Base-by-base conservation (phyloP, 2,113 vertebrate species). In the Mandrillus leucophaeus region DNA sequence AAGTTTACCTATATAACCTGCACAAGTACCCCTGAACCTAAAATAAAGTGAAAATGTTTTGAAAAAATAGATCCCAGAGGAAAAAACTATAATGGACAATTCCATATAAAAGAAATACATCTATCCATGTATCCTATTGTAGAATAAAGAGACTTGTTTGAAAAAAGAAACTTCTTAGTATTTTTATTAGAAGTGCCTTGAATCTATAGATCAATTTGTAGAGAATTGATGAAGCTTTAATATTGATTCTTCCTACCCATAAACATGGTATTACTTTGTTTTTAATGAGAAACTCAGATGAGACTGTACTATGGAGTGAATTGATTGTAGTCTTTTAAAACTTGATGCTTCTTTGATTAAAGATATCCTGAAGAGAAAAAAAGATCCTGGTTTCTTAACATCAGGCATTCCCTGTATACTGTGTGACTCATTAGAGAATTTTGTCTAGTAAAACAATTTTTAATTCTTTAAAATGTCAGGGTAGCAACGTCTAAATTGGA, bases 401-500 rank as follows among this genome's bases (percentile, higher is more conserved):
- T 57, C n/a, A 40, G 50, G 35, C 32, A 68, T 90, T 95, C 22
- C 38, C 55, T 83, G 5, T 76, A 13, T 38, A 40, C 25, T 50
- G 0, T 80, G 30, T 61, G 40, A 61, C 78, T 83, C 55, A 64
- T 55, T 83, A 20, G 48, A 83, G n/a, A 59, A 83, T 76, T 95
- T 81, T 84, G 30, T 95, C 14, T 90, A 89, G 43, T 75, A 57
- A 83, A 76, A 40, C 22, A 57, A 20, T 90, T 55, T 73, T 83
- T 76, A 90, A 66, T 95, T 83, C 27, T 95, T 95, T 38, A 55
- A 76, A 76, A 84, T 76, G 38, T 90, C 48, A 76, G 30, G 45
- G 20, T 78, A 68, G 38, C 70, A 68, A 4, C 38, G 8, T 95
- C 50, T 59, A 59, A 88, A 48, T 72, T 88, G 66, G 23, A 61